Conservation (phyloP, 1,140 invertebrate genomes). For the Lasaia peninsularis region DNA sequence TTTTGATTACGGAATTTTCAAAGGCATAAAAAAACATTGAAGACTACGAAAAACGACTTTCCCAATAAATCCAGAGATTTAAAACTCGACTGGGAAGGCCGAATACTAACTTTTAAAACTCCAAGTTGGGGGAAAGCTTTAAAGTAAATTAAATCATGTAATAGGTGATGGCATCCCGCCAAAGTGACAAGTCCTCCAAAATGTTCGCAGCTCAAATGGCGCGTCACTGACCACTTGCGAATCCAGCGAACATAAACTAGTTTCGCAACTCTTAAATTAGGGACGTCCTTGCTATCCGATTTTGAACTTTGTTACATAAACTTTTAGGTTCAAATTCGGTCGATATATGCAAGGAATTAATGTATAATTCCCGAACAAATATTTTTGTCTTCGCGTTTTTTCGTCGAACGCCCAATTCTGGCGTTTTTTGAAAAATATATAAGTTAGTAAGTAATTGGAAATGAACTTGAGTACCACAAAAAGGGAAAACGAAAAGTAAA, state of each 20-base stretch:
- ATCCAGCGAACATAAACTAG: slow-evolving; percentile 1
- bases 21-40: too few relatives aligned
- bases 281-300: neutral
- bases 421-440: too few relatives aligned
- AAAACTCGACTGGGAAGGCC: neutral
- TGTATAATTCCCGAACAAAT: neutral
- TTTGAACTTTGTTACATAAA: neutral
- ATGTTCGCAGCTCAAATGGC: slow-evolving; percentile 10
- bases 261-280: slow-evolving; percentile 10
- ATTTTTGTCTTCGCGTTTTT: neutral
- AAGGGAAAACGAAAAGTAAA: too few relatives aligned
- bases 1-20: too few relatives aligned
- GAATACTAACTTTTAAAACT: slow-evolving; percentile 4
- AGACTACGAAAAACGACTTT: neutral
- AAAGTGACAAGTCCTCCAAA: slow-evolving; percentile 13
- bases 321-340: neutral
- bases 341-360: neutral
- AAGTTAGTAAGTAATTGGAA: too few relatives aligned
- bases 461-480: too few relatives aligned
- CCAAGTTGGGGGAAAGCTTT: slow-evolving; percentile 6
- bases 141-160: slow-evolving; percentile 13
- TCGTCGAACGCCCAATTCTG: neutral
- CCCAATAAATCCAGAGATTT: slow-evolving; percentile 8
- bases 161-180: slow-evolving; percentile 12
- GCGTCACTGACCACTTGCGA: slow-evolving; percentile 11